These are phyloP conservation scores for Epinephelus moara DNA, from an alignment of 2,113 vertebrate genomes.

Conservation along the genomic window DNA sequence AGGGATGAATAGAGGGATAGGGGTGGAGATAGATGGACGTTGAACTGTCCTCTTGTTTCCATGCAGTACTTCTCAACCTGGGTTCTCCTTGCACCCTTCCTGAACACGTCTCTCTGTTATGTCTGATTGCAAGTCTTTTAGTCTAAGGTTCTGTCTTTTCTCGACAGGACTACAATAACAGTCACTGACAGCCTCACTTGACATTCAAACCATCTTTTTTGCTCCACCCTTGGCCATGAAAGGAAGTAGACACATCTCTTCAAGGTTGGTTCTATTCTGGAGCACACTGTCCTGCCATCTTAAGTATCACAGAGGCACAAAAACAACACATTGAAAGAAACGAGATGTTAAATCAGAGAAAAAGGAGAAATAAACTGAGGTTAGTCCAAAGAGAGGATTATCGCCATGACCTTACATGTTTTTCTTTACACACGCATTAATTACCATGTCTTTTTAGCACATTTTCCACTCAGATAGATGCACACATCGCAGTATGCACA, in stretches of 20 bases:
- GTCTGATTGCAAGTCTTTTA: slow-evolving; percentile 58
- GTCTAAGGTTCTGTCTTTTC: slow-evolving; percentile 64
- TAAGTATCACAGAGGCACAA: slow-evolving; percentile 19
- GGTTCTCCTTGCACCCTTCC: slow-evolving; percentile 63
- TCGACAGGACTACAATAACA: slow-evolving; percentile 58
- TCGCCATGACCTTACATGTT: slow-evolving; percentile 40
- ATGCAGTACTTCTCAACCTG: slow-evolving; percentile 63
- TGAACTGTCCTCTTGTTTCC: slow-evolving; percentile 60
- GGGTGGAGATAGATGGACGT: slow-evolving; percentile 76
- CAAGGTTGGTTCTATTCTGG: slow-evolving; percentile 21
- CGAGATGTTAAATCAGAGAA: neutral
- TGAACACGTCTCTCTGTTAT: slow-evolving; percentile 58
- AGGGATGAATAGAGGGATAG: slow-evolving; percentile 81
- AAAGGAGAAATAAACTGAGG: slow-evolving; percentile 34
- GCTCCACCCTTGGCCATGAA: slow-evolving; percentile 20
- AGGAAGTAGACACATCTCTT: slow-evolving; percentile 21
- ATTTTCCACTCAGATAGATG: slow-evolving; percentile 32
- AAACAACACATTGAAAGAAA: slow-evolving; percentile 39
- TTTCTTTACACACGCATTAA: slow-evolving; percentile 42
- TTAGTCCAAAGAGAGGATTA: slow-evolving; percentile 56
- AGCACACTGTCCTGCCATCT: slow-evolving; percentile 41
- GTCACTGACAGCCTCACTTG: slow-evolving; percentile 48
- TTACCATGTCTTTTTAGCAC: slow-evolving; percentile 18
- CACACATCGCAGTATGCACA: slow-evolving; percentile 37
- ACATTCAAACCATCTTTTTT: slow-evolving; percentile 42